Conservation (phyloP, 2,888 invertebrate species). For the Drosophila multiciliata region DNA sequence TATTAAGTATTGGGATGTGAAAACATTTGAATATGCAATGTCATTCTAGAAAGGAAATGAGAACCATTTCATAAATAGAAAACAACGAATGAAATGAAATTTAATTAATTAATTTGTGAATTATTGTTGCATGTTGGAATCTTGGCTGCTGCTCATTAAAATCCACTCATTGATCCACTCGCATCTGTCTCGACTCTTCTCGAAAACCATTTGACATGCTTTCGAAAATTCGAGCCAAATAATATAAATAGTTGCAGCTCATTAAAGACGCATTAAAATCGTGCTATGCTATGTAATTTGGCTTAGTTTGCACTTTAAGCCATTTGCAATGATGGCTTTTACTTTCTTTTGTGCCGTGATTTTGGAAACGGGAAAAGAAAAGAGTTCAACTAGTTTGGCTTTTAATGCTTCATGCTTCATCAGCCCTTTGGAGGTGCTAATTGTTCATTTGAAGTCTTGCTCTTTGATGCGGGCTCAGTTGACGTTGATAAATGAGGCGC, state of each 20-base stretch:
- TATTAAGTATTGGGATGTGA: neutral
- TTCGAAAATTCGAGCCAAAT: constrained; percentile 30
- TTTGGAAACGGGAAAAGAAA: constrained; percentile 21
- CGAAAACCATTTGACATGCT: constrained; percentile 46
- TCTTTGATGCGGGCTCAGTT: constrained; percentile 43
- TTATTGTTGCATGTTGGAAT: constrained; percentile 29
- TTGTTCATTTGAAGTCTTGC: constrained; percentile 33
- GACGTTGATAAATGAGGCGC: constrained; percentile 67
- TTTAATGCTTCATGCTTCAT: constrained; percentile 35
- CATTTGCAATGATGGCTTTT: constrained; percentile 34
- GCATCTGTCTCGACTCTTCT: neutral
- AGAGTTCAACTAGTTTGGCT: constrained; percentile 22
- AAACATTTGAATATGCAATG: neutral
- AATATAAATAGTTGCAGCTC: constrained; percentile 39
- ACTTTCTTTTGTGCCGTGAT: constrained; percentile 38
- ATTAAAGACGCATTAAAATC: constrained; percentile 64
- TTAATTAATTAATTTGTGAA: neutral
- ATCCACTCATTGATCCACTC: constrained; percentile 12
- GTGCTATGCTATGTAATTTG: constrained; percentile 22
- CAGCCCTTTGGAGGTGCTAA: constrained; percentile 33
- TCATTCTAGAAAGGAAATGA: neutral
- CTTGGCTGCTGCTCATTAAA: constrained; percentile 40
- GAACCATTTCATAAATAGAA: neutral
- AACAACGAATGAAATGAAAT: neutral
- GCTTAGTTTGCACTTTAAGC: constrained; percentile 26